These are phyloP conservation scores for Ariopsis seemanni DNA, from an alignment of 2,113 vertebrate species.

Conservation along the genomic window DNA sequence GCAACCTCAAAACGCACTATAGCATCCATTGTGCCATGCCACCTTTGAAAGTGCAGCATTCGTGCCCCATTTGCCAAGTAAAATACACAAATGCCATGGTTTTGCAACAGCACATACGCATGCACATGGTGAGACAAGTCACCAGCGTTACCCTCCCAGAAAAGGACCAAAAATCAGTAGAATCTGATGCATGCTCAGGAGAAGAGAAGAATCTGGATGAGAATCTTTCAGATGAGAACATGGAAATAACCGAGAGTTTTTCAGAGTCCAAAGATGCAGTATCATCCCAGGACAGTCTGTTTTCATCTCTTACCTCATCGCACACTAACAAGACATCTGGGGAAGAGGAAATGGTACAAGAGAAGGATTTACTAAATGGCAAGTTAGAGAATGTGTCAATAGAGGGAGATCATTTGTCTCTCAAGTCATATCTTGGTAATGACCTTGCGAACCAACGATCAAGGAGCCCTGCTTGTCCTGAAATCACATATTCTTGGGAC, in stretches of 20 bases:
- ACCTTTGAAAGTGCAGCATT: constrained; percentile 91
- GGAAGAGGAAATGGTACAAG: constrained; percentile 78
- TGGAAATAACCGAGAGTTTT: constrained; percentile 80
- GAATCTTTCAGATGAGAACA: constrained; percentile 86
- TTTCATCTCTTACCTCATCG: constrained; percentile 83
- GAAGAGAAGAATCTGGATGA: constrained; percentile 91
- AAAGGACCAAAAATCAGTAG: constrained; percentile 90
- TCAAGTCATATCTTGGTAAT: constrained; percentile 85
- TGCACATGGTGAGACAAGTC: constrained; percentile 98
- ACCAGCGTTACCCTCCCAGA: constrained; percentile 87
- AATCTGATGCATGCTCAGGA: constrained; percentile 88
- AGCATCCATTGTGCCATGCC: constrained; percentile 96
- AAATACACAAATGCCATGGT: constrained; percentile 98
- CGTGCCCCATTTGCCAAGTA: constrained; percentile 98
- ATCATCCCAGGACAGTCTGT: constrained; percentile 85
- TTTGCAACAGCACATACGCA: constrained; percentile 94
- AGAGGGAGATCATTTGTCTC: constrained; percentile 88
- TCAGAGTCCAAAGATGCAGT: constrained; percentile 84
- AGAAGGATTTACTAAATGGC: constrained; percentile 80
- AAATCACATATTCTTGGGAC: constrained; percentile 96
- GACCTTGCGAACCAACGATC: constrained; percentile 89
- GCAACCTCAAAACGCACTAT: constrained; percentile 98
- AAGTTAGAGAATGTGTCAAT: constrained; percentile 84
- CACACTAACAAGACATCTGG: constrained; percentile 74
- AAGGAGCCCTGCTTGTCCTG: constrained; percentile 89